Evolutionary conservation across 2,797 vertebrate species (phyloP).

Genomic region (Syndactyla subalaris): DNA sequence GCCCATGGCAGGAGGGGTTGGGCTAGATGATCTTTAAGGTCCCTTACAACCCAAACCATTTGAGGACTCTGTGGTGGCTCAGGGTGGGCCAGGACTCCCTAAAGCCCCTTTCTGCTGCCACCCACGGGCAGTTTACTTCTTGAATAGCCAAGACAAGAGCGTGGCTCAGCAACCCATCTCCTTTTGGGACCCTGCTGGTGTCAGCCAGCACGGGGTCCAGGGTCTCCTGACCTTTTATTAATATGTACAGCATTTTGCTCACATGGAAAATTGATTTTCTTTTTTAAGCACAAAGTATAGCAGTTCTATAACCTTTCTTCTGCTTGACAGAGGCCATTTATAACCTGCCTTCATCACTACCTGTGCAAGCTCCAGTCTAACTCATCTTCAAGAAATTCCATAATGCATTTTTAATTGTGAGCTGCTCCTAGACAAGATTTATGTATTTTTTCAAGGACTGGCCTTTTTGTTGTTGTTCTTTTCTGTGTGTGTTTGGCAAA

Average conservation of each 20-base stretch:
- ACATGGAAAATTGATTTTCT: slow-evolving; percentile 74
- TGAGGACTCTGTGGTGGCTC: background rate
- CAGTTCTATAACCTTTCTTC: slow-evolving; percentile 73
- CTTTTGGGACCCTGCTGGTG: background rate
- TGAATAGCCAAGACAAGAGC: background rate
- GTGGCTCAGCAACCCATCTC: background rate
- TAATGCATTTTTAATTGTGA: slow-evolving; percentile 75
- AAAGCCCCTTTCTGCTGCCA: background rate
- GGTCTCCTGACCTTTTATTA: slow-evolving; percentile 55
- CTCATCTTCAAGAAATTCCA: slow-evolving; percentile 64
- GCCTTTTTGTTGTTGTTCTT: slow-evolving; percentile 41
- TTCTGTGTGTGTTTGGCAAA: background rate
- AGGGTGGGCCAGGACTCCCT: background rate
- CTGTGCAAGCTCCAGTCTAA: slow-evolving; percentile 30
- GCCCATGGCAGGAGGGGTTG: no score
- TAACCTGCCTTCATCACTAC: slow-evolving; percentile 61
- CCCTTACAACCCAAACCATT: background rate
- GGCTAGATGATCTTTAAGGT: background rate
- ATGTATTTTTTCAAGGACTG: slow-evolving; percentile 69
- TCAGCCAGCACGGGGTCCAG: rapidly evolving
- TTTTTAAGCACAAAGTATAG: slow-evolving; percentile 69
- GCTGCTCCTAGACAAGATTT: slow-evolving; percentile 61
- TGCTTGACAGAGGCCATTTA: slow-evolving; percentile 72
- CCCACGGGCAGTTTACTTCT: background rate
- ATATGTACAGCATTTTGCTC: slow-evolving; percentile 57